Conservation (phyloP, 2,113 vertebrate species). For the Corythaeola cristata region DNA sequence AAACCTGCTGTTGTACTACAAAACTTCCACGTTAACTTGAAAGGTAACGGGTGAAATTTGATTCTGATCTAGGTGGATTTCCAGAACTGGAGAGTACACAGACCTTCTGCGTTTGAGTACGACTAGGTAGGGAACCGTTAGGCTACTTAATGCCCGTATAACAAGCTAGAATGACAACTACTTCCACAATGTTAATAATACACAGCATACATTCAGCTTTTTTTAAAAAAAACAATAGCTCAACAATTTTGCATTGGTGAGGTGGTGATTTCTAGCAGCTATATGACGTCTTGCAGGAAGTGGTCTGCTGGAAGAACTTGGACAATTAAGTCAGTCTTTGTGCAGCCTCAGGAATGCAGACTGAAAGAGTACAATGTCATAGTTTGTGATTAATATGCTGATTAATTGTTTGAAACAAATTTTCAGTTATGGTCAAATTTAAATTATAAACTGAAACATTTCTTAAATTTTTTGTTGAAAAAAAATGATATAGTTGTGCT, state of each 20-base stretch:
- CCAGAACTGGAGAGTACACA: neutral
- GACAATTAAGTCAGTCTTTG: neutral
- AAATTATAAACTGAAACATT: neutral
- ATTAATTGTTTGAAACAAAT: neutral
- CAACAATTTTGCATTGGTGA: neutral
- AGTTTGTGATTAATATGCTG: neutral
- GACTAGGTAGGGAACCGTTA: neutral
- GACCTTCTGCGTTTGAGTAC: neutral
- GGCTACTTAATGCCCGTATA: neutral
- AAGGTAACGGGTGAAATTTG: neutral
- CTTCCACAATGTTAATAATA: neutral
- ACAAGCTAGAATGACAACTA: neutral
- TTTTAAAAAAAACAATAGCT: neutral
- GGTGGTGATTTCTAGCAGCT: neutral
- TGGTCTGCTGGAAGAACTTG: neutral
- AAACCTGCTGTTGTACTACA: neutral
- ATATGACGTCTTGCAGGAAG: neutral
- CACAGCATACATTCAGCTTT: neutral
- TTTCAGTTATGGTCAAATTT: neutral
- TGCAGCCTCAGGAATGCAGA: neutral
- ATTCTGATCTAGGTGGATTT: neutral
- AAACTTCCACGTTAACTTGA: neutral
- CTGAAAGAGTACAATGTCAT: neutral
- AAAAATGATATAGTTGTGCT: neutral
- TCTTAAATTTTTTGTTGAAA: constrained; percentile 39